Evolutionary conservation across 1,140 invertebrate genomes (phyloP).

Genomic region (Drosophila fuyamai): DNA sequence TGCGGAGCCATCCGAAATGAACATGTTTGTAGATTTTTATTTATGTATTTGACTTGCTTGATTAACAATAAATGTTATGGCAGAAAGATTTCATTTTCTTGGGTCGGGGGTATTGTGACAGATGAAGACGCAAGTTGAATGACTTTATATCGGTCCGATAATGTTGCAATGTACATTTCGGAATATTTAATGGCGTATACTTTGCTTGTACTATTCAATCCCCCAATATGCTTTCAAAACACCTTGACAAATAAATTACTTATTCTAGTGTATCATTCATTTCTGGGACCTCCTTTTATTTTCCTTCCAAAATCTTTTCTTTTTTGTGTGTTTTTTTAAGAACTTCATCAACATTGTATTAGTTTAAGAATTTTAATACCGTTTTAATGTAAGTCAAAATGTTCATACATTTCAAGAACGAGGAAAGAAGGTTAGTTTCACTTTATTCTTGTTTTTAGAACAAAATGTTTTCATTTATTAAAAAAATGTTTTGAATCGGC

Average conservation of each 20-base stretch:
- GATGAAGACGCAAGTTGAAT: constrained; percentile 12
- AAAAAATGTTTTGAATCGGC: too few relatives aligned
- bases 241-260: constrained; percentile 1
- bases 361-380: too few relatives aligned
- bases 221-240: background rate
- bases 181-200: background rate
- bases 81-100: constrained; percentile 55
- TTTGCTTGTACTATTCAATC: background rate
- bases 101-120: constrained; percentile 1
- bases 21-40: constrained; percentile 78
- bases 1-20: constrained; percentile 37
- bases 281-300: too few relatives aligned
- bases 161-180: background rate
- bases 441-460: too few relatives aligned
- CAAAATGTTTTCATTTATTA: too few relatives aligned
- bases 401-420: too few relatives aligned
- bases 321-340: too few relatives aligned
- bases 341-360: too few relatives aligned
- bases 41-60: constrained; percentile 78
- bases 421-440: too few relatives aligned
- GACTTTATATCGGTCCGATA: background rate
- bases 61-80: constrained; percentile 81
- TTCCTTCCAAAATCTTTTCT: too few relatives aligned
- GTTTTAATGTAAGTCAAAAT: too few relatives aligned
- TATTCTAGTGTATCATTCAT: too few relatives aligned